A percentile compares a stretch with the other conserved stretches of the same genome.
Evolutionary conservation across 2,113 vertebrate genomes (phyloP).

Genomic region (Setophaga petechia): DNA sequence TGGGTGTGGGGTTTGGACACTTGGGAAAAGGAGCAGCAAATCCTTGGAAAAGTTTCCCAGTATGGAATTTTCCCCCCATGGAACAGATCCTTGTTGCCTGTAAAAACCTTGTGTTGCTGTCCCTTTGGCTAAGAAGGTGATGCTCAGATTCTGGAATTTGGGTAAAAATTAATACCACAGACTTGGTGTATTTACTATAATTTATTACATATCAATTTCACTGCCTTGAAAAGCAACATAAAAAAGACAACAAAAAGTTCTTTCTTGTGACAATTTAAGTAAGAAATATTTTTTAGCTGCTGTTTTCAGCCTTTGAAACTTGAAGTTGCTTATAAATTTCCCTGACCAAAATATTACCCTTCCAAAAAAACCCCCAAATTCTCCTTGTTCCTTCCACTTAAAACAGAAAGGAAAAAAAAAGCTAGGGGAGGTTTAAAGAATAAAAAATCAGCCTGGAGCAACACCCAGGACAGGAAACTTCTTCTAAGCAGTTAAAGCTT

Average conservation of each 20-base stretch:
- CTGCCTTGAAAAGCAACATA: background rate
- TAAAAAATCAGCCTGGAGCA: background rate
- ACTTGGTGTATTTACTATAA: background rate
- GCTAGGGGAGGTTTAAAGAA: background rate
- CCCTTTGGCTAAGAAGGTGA: background rate
- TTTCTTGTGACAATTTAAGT: background rate
- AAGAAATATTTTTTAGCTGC: background rate
- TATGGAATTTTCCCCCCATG: background rate
- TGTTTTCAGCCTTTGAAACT: conserved; percentile 5
- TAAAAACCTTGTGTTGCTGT: background rate
- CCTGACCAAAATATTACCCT: background rate
- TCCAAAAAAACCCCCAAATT: background rate
- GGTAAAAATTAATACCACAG: background rate
- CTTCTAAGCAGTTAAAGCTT: conserved; percentile 14
- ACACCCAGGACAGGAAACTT: conserved; percentile 4
- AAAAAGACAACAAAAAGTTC: background rate
- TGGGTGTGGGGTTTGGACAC: background rate
- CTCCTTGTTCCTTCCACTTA: background rate
- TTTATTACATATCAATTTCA: background rate
- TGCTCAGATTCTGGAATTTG: background rate
- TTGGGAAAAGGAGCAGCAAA: background rate
- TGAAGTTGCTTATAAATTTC: background rate
- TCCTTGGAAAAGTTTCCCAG: background rate
- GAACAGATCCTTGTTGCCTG: background rate
- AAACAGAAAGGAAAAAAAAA: background rate